Conservation (phyloP, 2,888 invertebrate species). For the Amblyteles armatorius region DNA sequence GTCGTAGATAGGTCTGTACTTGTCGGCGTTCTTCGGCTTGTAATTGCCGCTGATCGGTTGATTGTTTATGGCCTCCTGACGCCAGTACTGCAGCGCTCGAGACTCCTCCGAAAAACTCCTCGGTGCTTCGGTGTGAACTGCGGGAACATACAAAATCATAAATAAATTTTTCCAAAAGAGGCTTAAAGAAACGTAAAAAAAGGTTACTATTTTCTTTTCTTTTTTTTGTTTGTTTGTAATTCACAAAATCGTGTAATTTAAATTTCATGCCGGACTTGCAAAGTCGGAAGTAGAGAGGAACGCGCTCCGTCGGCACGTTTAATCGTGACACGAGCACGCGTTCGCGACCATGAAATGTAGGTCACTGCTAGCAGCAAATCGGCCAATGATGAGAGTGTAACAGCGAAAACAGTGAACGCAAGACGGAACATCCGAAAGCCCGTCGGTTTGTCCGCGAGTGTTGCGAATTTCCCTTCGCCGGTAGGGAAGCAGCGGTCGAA, state of each 20-base stretch:
- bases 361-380: constrained; percentile 60
- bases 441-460: too few relatives aligned
- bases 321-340: constrained; percentile 50
- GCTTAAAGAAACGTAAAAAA: neutral
- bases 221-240: neutral
- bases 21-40: constrained; percentile 68
- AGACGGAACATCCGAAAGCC: neutral
- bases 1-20: constrained; percentile 54
- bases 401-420: constrained; percentile 28
- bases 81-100: constrained; percentile 72
- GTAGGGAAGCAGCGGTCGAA: too few relatives aligned
- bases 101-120: constrained; percentile 68
- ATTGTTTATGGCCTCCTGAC: constrained; percentile 69
- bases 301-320: constrained; percentile 39
- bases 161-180: neutral
- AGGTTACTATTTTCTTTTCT: neutral
- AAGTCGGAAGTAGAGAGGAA: constrained; percentile 9
- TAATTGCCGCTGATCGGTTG: constrained; percentile 68
- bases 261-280: neutral
- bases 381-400: constrained; percentile 58
- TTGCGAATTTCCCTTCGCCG: too few relatives aligned
- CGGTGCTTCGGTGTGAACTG: constrained; percentile 67
- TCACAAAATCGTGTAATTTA: neutral
- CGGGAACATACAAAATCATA: neutral
- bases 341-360: constrained; percentile 59